These are phyloP conservation scores for Montifringilla adamsi DNA, from an alignment of 2,113 vertebrate genomes.

Conservation along the genomic window DNA sequence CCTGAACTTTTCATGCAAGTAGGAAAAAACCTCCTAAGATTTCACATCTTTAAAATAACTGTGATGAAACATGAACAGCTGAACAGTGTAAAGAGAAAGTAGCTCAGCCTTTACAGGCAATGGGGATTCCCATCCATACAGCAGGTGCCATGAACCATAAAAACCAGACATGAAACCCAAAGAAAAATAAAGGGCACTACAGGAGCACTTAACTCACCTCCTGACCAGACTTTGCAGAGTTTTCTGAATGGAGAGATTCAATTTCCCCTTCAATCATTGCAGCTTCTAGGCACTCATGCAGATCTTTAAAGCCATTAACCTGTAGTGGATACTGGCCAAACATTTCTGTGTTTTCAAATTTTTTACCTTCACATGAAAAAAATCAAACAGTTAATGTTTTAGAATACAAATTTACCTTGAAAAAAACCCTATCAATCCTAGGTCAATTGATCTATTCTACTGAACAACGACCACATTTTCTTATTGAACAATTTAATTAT, in stretches of 20 bases:
- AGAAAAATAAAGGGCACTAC: background rate
- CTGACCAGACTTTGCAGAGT: slow-evolving; percentile 90
- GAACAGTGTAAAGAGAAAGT: background rate
- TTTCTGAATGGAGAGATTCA: slow-evolving; percentile 95
- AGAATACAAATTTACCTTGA: background rate
- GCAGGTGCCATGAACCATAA: background rate
- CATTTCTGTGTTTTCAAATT: slow-evolving; percentile 98
- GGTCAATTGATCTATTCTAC: background rate
- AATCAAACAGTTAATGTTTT: background rate
- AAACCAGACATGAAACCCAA: background rate
- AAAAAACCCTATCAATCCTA: background rate
- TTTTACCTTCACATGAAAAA: slow-evolving; percentile 83
- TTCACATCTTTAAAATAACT: background rate
- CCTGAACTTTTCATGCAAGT: background rate
- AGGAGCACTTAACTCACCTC: slow-evolving; percentile 72
- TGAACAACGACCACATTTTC: background rate
- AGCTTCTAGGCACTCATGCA: slow-evolving; percentile 97
- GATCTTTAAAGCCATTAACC: slow-evolving; percentile 97
- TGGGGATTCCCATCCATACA: background rate
- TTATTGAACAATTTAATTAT: background rate
- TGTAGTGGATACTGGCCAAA: slow-evolving; percentile 98
- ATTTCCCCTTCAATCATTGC: slow-evolving; percentile 99
- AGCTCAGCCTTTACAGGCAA: background rate
- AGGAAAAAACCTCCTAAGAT: background rate
- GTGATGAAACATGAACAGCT: background rate